These are phyloP conservation scores for Nemotelus pantherinus DNA, from an alignment of 2,888 invertebrate species.

Conservation along the genomic window DNA sequence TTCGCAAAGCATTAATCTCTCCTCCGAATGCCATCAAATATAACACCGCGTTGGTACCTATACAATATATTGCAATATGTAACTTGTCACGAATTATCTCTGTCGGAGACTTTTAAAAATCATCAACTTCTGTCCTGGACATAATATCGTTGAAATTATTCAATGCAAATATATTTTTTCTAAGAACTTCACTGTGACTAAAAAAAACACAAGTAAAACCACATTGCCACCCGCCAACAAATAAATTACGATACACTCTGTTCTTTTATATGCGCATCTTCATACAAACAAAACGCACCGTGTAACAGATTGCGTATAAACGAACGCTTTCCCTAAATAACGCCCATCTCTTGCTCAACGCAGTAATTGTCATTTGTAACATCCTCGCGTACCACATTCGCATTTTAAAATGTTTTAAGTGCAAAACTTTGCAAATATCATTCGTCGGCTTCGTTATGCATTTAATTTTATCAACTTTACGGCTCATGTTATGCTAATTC, in stretches of 20 bases:
- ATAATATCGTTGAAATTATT: neutral
- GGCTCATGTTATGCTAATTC: slow-evolving; percentile 39
- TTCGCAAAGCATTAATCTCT: too few relatives aligned
- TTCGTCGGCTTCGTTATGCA: neutral
- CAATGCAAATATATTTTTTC: slow-evolving; percentile 1
- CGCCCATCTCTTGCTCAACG: neutral
- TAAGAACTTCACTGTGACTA: neutral
- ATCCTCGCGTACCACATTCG: neutral
- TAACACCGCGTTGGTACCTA: neutral
- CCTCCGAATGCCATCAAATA: neutral
- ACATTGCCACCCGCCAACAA: neutral
- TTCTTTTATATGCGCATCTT: neutral
- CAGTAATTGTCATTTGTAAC: neutral
- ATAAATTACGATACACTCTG: neutral
- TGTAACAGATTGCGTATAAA: slow-evolving; percentile 6
- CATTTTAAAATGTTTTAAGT: slow-evolving; percentile 22
- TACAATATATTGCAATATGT: too few relatives aligned
- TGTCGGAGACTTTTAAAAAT: neutral
- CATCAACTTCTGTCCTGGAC: neutral
- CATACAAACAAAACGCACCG: neutral
- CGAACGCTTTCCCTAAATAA: neutral
- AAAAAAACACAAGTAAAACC: neutral
- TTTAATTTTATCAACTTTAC: slow-evolving; percentile 41
- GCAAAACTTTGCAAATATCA: slow-evolving; percentile 19
- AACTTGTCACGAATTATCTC: too few relatives aligned